phyloP scores from a whole-genome alignment of 2,113 vertebrate species.

The Rynchops niger region DNA sequence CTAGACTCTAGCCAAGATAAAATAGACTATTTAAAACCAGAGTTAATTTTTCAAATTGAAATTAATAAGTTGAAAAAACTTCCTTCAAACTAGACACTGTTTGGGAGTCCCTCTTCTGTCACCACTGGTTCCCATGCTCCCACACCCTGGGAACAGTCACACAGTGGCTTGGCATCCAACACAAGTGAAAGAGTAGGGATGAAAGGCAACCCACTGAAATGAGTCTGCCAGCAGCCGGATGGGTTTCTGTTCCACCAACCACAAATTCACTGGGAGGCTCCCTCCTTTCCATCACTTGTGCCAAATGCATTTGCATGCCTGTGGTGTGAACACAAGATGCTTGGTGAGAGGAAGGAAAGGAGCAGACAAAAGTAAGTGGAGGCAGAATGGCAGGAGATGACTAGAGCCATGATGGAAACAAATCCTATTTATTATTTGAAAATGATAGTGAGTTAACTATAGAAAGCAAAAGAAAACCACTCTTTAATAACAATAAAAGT shows the following conservation, averaged over 20 bases:
- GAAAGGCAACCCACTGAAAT: constrained; percentile 16
- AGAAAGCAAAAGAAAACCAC: not conserved
- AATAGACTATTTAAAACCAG: not conserved
- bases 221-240: constrained; percentile 49
- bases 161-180: constrained; percentile 14
- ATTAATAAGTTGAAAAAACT: not conserved
- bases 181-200: not conserved
- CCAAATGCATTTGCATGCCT: constrained; percentile 53
- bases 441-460: not conserved
- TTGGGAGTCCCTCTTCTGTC: not conserved
- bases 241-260: not conserved
- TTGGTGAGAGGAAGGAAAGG: constrained; percentile 30
- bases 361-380: not conserved
- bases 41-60: not conserved
- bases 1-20: not conserved
- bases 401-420: not conserved
- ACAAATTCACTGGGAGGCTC: constrained; percentile 14
- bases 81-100: not conserved
- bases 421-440: not conserved
- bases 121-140: constrained; percentile 22
- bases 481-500: not conserved
- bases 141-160: constrained; percentile 1
- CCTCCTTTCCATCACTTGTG: not conserved
- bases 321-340: not conserved
- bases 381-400: not conserved